These are phyloP conservation scores for Lepidocyrtoides sp. DNA, from an alignment of 2,888 invertebrate genomes.

Conservation along the genomic window DNA sequence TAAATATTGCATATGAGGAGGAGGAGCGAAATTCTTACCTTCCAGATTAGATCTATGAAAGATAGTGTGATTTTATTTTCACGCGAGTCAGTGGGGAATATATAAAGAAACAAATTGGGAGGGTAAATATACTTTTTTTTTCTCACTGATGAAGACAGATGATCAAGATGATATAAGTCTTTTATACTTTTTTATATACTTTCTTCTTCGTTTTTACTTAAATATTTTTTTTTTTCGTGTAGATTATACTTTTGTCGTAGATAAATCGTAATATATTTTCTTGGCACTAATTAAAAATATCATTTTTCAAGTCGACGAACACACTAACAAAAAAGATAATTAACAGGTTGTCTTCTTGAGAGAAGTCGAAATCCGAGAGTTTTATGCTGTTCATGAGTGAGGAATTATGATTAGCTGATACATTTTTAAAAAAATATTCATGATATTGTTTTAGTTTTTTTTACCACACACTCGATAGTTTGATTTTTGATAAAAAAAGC, in stretches of 20 bases:
- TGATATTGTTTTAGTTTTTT: not conserved
- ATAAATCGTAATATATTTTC: too few relatives aligned
- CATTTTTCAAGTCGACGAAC: constrained; percentile 43
- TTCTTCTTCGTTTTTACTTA: constrained; percentile 27
- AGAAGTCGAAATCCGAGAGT: constrained; percentile 48
- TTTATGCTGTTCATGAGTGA: constrained; percentile 79
- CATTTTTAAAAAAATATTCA: constrained; percentile 6
- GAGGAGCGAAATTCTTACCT: constrained; percentile 76
- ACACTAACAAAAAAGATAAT: constrained; percentile 66
- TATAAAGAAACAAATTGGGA: constrained; percentile 49
- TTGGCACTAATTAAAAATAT: constrained; percentile 49
- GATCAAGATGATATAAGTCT: not conserved
- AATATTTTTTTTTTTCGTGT: not conserved
- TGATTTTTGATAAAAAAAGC: not conserved
- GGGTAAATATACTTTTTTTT: constrained; percentile 48
- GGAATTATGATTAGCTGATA: constrained; percentile 71
- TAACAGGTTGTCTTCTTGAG: constrained; percentile 71
- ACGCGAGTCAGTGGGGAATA: not conserved
- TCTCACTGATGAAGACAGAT: constrained; percentile 9
- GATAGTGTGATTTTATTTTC: constrained; percentile 13
- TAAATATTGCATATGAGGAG: constrained; percentile 75
- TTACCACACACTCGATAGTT: not conserved
- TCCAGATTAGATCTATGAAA: constrained; percentile 63
- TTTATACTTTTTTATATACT: constrained; percentile 32
- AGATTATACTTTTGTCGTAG: too few relatives aligned